Base-by-base conservation (phyloP, 2,888 invertebrate genomes). In the Tupiocoris notatus region DNA sequence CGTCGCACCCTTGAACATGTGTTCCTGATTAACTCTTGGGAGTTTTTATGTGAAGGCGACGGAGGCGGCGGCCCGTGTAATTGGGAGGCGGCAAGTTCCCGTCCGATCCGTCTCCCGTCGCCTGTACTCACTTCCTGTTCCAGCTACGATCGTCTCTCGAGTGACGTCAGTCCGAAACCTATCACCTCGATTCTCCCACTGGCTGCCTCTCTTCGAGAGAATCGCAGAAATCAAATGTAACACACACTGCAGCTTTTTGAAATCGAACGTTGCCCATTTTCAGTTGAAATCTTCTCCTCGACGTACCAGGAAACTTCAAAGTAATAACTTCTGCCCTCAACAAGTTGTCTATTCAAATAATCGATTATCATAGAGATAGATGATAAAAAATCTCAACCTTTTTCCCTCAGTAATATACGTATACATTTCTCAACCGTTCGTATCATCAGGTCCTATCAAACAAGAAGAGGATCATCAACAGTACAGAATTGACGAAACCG, bases 21-120 rank as follows among this genome's bases (percentile, higher is more conserved):
- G 73, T 73, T 62, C 62, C 73, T 73, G 73, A 73, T 73, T 73
- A 73, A 73, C 73, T 63, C 73, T 63, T n/a, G 54, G 39, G 39
- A 39, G 73, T 73, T 73, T 73, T 73, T 73, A 73, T 62, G 73
- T 62, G 39, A 39, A 59, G 73, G 54, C 25, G 63, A 21, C 73
- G 73, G 73, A 63, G 73, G 73, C 73, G 73, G 73, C 73, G 73
- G 73, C 39, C 73, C 73, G 73, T 73, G 73, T 73, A 73, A 73
- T 73, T 73, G 73, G 58, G 23, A 54, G 73, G 62, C 73, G 73
- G 73, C 62, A 73, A 73, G 58, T 59, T 59, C 63, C 16, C 59
- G 18, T 23, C 22, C 70, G 70, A 70, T 70, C 61, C 23, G 70
- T 70, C 70, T 70, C 22, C 21, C 21, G 21, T n/a, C 16, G 59